Evolutionary conservation across 2,888 invertebrate species (phyloP).

Genomic region (Lepidochitona cinerea): DNA sequence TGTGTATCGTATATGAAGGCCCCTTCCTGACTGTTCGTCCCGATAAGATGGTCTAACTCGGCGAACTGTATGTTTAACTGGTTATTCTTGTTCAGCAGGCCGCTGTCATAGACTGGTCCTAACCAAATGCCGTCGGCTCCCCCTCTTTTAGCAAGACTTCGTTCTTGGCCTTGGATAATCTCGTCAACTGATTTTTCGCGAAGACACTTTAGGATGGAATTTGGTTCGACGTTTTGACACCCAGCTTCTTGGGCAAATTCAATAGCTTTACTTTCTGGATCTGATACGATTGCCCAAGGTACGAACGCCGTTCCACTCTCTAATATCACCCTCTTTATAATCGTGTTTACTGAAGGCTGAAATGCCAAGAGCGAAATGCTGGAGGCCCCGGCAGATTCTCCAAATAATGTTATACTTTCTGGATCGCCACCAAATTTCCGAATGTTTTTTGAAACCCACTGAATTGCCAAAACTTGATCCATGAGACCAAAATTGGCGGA

Average conservation of each 20-base stretch:
- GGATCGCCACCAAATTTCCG: constrained; percentile 33
- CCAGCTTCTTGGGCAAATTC: neutral
- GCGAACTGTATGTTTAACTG: too few species aligned
- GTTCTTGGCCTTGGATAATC: neutral
- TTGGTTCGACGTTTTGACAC: neutral
- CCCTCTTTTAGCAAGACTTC: neutral
- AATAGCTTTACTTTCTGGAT: neutral
- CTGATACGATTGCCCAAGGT: neutral
- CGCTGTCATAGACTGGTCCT: neutral
- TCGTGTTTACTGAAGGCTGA: neutral
- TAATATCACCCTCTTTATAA: constrained; percentile 22
- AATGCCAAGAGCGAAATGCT: constrained; percentile 7
- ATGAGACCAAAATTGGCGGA: constrained; percentile 43
- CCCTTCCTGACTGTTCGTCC: constrained; percentile 9
- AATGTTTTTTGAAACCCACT: constrained; percentile 38
- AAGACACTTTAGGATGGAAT: neutral
- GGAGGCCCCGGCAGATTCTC: constrained; percentile 33
- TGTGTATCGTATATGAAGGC: neutral
- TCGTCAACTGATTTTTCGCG: neutral
- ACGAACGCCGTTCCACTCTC: constrained; percentile 18
- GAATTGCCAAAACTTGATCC: constrained; percentile 35
- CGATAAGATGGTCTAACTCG: neutral
- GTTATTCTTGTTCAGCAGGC: neutral
- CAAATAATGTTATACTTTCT: constrained; percentile 34
- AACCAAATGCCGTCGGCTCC: neutral